Evolutionary conservation across 2,113 vertebrate genomes (phyloP), one percentile per base, ranked within the genome.

Genomic region (Nannobrachium achirus): DNA sequence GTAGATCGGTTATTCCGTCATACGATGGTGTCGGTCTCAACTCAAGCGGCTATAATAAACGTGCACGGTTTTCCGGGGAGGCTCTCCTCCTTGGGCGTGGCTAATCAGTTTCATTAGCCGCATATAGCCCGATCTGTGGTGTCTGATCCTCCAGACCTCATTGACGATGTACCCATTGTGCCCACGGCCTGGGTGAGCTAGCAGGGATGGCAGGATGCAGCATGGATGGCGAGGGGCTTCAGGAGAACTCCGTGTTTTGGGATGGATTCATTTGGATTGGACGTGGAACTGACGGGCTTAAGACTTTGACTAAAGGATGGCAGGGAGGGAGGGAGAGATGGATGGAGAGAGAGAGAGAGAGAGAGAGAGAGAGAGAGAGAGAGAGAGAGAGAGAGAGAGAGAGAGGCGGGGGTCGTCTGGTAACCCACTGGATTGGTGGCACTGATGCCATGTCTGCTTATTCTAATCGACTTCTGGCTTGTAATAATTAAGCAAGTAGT

Each of bases 261-360:
- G 78, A 84, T 79, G 77, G 74, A 85, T 84, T 88, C 73, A 71
- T 82, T 83, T 87, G 82, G 78, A 84, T 87, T 82, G 69, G 60
- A 71, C 19, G 75, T 80, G 89, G 83, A 89, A 89, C 82, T 70
- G 79, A 89, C 84, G 74, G 86, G 76, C 79, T 88, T 86, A 84
- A 63, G 64, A 39, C 20, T 10, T 58, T 52, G 59, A 73, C 18
- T 46, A 64, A 33, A 33, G 6, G 25, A 33, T 40, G 13, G 25
- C 8, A 14, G 25, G 25, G 25, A 15, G 14, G 8, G 13, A 41
- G 42, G 48, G 66, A 69, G 69, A 62, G 61, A 44, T 48, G 56
- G 65, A 46, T 70, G 71, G 58, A 50, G 63, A 39, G 65, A 61
- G 66, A 42, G 70, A n/a, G 40, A 44, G 45, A 46, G 50, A 19